Conservation (phyloP, 2,797 vertebrate species). For the Oryzias dopingdopingensis region DNA sequence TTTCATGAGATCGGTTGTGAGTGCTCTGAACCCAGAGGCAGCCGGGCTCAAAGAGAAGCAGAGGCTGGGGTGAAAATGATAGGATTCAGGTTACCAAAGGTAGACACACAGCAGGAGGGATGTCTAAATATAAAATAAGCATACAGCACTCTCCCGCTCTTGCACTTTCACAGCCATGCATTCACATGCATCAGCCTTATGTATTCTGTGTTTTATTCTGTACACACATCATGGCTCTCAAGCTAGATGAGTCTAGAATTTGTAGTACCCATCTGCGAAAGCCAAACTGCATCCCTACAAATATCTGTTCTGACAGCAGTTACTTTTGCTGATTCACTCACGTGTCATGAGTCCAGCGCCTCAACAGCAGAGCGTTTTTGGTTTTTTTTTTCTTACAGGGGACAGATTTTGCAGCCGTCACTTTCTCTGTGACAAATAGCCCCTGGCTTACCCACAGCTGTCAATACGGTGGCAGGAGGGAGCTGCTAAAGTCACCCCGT, state of each 20-base stretch:
- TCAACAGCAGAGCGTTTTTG: constrained; percentile 25
- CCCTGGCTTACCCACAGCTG: constrained; percentile 18
- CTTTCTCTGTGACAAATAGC: constrained; percentile 29
- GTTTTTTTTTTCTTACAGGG: constrained; percentile 26
- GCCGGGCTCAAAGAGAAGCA: constrained; percentile 26
- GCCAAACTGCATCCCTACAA: constrained; percentile 18
- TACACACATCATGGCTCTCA: constrained; percentile 16
- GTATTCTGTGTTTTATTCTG: constrained; percentile 2
- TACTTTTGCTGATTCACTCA: constrained; percentile 71
- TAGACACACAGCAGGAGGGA: constrained; percentile 5
- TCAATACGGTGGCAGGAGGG: constrained; percentile 13
- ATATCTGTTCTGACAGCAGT: constrained; percentile 53
- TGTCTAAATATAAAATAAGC: constrained; percentile 48
- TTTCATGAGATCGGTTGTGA: constrained; percentile 68
- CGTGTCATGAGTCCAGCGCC: constrained; percentile 14
- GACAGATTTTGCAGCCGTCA: constrained; percentile 25
- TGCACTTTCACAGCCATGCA: constrained; percentile 3
- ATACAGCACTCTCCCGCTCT: not conserved
- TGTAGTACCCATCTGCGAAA: constrained; percentile 25
- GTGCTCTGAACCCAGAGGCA: constrained; percentile 37
- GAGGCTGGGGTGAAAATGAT: constrained; percentile 47
- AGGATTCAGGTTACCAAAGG: constrained; percentile 43
- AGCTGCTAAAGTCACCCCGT: constrained; percentile 20
- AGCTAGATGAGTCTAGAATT: constrained; percentile 14
- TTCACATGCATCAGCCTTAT: constrained; percentile 1